Percentiles rank a stretch among this genome's conserved stretches.
Conservation (phyloP, 2,797 vertebrate species). For the Limnodromus scolopaceus region DNA sequence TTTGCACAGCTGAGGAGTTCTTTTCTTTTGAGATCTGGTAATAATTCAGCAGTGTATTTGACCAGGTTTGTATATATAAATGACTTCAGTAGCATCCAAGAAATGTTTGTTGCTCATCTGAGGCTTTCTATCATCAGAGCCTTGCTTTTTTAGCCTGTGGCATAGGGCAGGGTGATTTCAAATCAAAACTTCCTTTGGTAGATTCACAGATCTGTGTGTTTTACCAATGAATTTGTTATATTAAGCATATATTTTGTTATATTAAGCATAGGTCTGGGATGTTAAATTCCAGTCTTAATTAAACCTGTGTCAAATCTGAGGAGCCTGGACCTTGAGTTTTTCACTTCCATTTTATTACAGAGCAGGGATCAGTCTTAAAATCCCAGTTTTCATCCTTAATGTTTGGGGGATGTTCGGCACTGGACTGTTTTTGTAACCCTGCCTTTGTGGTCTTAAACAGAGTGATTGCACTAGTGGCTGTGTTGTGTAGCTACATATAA, state of each 20-base stretch:
- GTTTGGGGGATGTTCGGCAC: fast-evolving
- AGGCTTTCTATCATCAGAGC: not conserved
- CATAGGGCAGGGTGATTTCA: not conserved
- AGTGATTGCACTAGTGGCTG: not conserved
- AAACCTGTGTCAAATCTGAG: not conserved
- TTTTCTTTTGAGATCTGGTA: not conserved
- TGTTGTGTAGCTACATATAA: not conserved
- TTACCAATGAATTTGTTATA: not conserved
- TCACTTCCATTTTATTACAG: not conserved
- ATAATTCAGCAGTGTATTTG: not conserved
- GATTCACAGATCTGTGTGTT: not conserved
- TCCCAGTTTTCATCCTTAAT: not conserved
- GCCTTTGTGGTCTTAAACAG: not conserved
- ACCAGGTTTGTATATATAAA: not conserved
- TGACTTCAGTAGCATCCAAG: not conserved
- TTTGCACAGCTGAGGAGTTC: not conserved
- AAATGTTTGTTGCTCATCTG: not conserved
- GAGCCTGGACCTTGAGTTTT: not conserved
- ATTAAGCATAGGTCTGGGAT: not conserved
- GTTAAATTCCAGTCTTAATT: not conserved
- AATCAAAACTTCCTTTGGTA: not conserved
- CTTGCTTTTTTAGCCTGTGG: not conserved
- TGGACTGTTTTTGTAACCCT: not conserved
- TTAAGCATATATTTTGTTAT: not conserved
- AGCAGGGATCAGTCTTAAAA: not conserved